Evolutionary conservation across 2,113 vertebrate species (phyloP).

Genomic region (Heteronetta atricapilla): DNA sequence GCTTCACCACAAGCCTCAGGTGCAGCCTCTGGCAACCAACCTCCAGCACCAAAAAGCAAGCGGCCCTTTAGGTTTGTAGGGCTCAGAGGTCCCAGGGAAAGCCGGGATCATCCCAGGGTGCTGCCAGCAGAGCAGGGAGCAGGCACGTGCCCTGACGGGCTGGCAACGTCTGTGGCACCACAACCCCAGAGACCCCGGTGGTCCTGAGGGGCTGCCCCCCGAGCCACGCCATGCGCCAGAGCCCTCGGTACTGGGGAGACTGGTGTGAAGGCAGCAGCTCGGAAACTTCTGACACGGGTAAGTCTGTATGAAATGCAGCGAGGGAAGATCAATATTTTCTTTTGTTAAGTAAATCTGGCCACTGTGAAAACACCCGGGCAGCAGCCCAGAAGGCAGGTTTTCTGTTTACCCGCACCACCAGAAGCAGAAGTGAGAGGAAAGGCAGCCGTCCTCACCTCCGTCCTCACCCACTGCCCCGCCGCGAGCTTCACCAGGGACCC

Average conservation of each 20-base stretch:
- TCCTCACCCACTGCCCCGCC: background rate
- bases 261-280: background rate
- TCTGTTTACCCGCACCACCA: background rate
- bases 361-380: background rate
- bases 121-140: rapidly evolving
- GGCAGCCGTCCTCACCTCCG: background rate
- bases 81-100: background rate
- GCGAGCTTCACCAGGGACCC: background rate
- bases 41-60: rapidly evolving
- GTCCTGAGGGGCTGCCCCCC: background rate
- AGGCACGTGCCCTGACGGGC: background rate
- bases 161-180: background rate
- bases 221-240: background rate
- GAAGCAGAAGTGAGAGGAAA: slow-evolving; percentile 1
- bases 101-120: background rate
- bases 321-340: slow-evolving; percentile 9
- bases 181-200: too few species aligned
- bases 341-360: slow-evolving; percentile 17
- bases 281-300: background rate
- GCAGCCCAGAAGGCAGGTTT: background rate
- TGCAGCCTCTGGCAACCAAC: slow-evolving; percentile 37
- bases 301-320: background rate
- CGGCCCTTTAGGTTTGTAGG: rapidly evolving
- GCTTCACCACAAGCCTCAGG: slow-evolving; percentile 30
- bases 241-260: background rate